Conservation (phyloP, 2,797 vertebrate species). For the Paguma larvata region DNA sequence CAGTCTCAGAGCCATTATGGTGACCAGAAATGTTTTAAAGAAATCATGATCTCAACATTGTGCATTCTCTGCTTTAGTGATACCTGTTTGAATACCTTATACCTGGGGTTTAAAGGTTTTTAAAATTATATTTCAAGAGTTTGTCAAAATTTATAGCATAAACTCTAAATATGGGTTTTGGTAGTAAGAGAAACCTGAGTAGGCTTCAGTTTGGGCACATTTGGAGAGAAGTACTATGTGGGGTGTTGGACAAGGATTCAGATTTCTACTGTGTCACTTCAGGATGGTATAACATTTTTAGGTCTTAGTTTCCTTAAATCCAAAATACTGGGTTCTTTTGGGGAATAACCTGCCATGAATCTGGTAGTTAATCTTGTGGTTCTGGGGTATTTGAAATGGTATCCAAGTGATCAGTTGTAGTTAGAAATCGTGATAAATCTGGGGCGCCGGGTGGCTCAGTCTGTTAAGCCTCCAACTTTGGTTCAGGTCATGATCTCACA, state of each 20-base stretch:
- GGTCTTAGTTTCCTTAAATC: neutral
- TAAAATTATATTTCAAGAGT: neutral
- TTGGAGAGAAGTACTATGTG: neutral
- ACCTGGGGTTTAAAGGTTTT: neutral
- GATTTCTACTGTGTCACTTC: neutral
- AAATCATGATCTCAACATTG: neutral
- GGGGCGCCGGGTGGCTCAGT: no score
- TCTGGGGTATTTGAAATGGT: neutral
- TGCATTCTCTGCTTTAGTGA: neutral
- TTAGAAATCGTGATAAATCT: constrained; percentile 38
- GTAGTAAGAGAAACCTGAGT: neutral
- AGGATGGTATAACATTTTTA: neutral
- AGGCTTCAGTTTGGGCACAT: neutral
- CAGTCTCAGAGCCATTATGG: neutral
- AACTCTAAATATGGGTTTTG: neutral
- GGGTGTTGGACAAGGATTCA: neutral
- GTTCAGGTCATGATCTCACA: no score
- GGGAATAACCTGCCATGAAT: neutral
- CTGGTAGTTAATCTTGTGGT: neutral
- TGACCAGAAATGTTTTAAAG: neutral
- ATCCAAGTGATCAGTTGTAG: neutral
- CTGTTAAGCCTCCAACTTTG: no score
- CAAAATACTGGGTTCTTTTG: neutral
- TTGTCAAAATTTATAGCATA: neutral
- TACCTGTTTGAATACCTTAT: neutral